phyloP scores from a whole-genome alignment of 2,888 invertebrate species.

The Eilema griseolum region DNA sequence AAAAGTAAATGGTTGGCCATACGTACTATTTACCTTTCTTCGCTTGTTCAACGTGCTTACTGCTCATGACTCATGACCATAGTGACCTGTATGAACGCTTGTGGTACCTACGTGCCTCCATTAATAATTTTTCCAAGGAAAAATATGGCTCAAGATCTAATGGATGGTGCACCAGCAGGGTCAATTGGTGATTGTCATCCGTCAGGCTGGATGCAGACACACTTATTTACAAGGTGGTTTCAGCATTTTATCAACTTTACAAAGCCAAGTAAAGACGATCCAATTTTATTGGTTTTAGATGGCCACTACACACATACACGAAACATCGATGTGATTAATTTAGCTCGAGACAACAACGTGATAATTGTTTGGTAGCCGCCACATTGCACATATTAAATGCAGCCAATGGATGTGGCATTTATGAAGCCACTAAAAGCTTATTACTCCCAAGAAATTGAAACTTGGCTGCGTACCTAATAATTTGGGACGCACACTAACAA shows the following conservation, averaged over 20 bases:
- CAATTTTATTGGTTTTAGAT: conserved; percentile 15
- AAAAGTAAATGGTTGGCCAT: no score
- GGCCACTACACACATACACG: conserved; percentile 17
- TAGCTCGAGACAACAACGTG: conserved; percentile 10
- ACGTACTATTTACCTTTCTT: no score
- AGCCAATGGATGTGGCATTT: conserved; percentile 25
- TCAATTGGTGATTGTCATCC: conserved; percentile 13
- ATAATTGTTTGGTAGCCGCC: conserved; percentile 17
- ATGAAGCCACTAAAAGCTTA: conserved; percentile 23
- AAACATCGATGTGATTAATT: conserved; percentile 19
- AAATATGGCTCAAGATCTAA: conserved; percentile 29
- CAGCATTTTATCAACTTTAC: conserved; percentile 58
- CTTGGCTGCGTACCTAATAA: conserved; percentile 11
- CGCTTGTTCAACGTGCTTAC: no score
- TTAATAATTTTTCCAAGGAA: conserved; percentile 51
- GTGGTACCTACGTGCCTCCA: conserved; percentile 44
- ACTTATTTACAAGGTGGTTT: conserved; percentile 52
- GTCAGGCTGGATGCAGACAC: conserved; percentile 29
- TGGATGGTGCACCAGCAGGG: conserved; percentile 45
- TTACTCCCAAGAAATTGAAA: conserved; percentile 20
- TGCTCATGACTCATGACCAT: no score
- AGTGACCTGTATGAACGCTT: conserved; percentile 35
- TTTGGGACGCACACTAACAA: conserved; percentile 5
- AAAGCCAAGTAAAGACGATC: no score
- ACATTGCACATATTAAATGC: conserved; percentile 23